A percentile compares a stretch with the other conserved stretches of the same genome.
Evolutionary conservation across 2,113 vertebrate genomes (phyloP).

Genomic region (Actenoides hombroni): DNA sequence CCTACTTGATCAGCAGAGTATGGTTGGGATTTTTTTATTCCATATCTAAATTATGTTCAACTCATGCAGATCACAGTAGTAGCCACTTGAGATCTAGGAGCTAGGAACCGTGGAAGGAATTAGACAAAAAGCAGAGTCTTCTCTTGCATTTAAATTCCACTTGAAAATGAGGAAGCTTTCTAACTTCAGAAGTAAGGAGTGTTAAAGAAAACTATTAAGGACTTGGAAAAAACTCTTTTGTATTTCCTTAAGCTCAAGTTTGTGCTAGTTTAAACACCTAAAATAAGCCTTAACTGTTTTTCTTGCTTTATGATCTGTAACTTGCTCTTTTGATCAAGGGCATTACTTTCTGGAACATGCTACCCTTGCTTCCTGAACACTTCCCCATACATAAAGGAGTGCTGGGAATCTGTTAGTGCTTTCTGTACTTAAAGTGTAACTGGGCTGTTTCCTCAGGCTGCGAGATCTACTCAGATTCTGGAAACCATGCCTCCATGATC

Average conservation of each 20-base stretch:
- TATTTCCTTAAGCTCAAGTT: neutral
- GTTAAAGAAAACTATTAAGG: neutral
- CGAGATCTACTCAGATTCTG: slow-evolving; percentile 95
- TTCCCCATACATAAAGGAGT: neutral
- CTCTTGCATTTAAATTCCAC: neutral
- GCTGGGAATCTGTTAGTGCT: neutral
- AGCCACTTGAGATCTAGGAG: neutral
- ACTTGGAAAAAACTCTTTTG: neutral
- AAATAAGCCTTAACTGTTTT: neutral
- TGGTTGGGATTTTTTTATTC: neutral
- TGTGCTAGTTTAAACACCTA: neutral
- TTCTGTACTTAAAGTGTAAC: neutral
- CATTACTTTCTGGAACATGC: neutral
- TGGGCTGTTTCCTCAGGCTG: slow-evolving; percentile 78
- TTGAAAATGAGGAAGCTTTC: neutral
- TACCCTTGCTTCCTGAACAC: neutral
- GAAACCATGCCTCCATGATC: slow-evolving; percentile 98
- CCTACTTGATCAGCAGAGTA: neutral
- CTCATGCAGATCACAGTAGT: neutral
- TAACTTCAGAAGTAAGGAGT: neutral
- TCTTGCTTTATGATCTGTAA: neutral
- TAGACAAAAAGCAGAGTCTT: neutral
- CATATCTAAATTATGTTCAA: neutral
- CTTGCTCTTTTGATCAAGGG: neutral
- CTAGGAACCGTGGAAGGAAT: neutral